A percentile compares a stretch with the other conserved stretches of the same genome.
Conservation (phyloP, 1,140 invertebrate genomes). For the Apis mellifera region Amel_HAv3.1 CM009941.2:13991001-13991500, state of each 20-base stretch:
- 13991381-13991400: conserved; percentile 86
- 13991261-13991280: background rate
- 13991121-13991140: conserved; percentile 19
- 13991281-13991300: conserved; percentile 16
- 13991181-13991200: conserved; percentile 57
- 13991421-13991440: conserved; percentile 91
- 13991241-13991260: background rate
- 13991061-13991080: background rate
- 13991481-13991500: conserved; percentile 92
- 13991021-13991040: conserved; percentile 2
- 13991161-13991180: conserved; percentile 57
- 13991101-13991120: conserved; percentile 50
- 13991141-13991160: conserved; percentile 63
- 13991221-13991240: conserved; percentile 20
- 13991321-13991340: conserved; percentile 93
- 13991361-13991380: conserved; percentile 90
- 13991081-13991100: conserved; percentile 24
- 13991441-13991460: conserved; percentile 91
- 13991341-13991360: conserved; percentile 90
- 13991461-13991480: conserved; percentile 90
- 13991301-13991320: conserved; percentile 86
- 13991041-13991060: conserved; percentile 40
- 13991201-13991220: conserved; percentile 60
- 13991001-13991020: conserved; percentile 31
- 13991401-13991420: conserved; percentile 91